Percentiles rank a stretch among this genome's conserved stretches.
Conservation (phyloP, 2,888 invertebrate genomes). For the Nemurella pictetii region DNA sequence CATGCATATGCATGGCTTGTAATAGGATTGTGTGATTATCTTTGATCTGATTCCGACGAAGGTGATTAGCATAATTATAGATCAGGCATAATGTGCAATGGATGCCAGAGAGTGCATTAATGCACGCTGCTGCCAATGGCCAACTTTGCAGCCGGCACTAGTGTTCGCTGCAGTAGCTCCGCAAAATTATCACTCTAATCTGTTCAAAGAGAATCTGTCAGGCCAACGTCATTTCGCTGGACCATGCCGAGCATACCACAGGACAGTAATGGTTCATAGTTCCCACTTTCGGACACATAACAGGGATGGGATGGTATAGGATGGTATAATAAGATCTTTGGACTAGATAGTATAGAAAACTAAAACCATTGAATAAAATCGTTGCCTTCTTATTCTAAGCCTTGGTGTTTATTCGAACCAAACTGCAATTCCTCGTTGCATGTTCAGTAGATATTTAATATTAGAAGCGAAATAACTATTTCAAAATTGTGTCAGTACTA, state of each 20-base stretch:
- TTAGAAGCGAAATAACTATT: too few relatives aligned
- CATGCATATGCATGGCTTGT: background rate
- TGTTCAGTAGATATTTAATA: too few relatives aligned
- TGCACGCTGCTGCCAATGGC: background rate
- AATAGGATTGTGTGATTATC: background rate
- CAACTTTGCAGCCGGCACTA: background rate
- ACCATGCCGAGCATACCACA: background rate
- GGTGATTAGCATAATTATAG: background rate
- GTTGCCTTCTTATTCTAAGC: too few relatives aligned
- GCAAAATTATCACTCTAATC: background rate
- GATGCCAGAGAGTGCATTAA: background rate
- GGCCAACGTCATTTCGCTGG: background rate
- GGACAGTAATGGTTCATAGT: too few relatives aligned
- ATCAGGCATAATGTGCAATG: background rate
- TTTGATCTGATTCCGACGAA: conserved; percentile 15
- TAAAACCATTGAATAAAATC: too few relatives aligned
- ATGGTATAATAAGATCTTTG: too few relatives aligned
- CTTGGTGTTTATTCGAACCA: too few relatives aligned
- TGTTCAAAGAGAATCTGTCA: background rate
- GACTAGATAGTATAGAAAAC: too few relatives aligned
- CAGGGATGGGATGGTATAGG: too few relatives aligned
- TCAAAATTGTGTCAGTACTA: too few relatives aligned
- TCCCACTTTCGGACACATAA: too few relatives aligned
- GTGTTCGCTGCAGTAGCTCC: background rate
- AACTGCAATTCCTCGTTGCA: too few relatives aligned